Base-by-base conservation (phyloP, 2,888 invertebrate species). In the Hetaerina titia region DNA sequence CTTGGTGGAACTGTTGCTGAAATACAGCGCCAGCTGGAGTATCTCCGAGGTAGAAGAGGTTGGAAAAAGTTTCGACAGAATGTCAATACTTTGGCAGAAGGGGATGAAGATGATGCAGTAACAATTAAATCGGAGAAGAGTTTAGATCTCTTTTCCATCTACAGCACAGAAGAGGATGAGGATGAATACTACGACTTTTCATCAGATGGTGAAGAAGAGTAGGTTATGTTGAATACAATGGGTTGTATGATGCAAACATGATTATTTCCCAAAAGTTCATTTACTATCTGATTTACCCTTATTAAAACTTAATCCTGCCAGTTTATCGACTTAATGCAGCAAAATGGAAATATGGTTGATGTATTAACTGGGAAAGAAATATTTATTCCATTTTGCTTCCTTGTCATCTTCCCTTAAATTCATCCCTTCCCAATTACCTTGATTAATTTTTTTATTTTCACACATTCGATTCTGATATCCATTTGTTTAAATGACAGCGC, bases 1-100 rank as follows among this genome's bases (percentile, higher is more conserved):
- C 95, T 96, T 19, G 96, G 95, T 60, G 94, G 95, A 56, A 95
- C 96, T 94, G 95, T 96, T 57, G 95, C 95, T 74, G 96, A 96
- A 95, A 95, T 96, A 45, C 95, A 95, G 64, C 95, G 95, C 89
- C 96, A 96, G 95, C 95, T 96, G 13, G 95, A 96, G 94, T 95
- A 95, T 87, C 90, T 95, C 8, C 90, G 95, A 11, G 45, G 56
- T 69, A 64, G 92, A 57, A 69, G 92, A 74, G 92, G 69, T 2
- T 69, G 89, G 89, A 89, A 89, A 45, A 95, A 63, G 64, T 45
- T 89, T 19, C 64, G 89, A n/a, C 56, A 13, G 64, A 92, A 87
- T 64, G 19, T 11, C n/a, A 63, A 17, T 74, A 74, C 89, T 31
- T 56, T 13, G 90, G 90, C 88, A 90, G 64, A 89, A 74, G 57